Conservation (phyloP, 2,888 invertebrate species). For the Scaptomyza tumidula region DNA sequence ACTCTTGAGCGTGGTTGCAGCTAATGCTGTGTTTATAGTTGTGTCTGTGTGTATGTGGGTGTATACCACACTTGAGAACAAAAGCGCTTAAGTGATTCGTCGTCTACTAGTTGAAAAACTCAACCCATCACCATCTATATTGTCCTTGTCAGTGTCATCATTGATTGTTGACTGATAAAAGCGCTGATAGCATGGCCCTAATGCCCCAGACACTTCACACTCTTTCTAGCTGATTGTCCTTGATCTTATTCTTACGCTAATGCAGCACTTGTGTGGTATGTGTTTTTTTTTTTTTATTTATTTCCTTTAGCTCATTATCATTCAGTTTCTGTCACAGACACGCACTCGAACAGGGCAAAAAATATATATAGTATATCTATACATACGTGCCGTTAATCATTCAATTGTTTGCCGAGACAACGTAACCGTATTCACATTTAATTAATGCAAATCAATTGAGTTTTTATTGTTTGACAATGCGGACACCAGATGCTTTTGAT, state of each 20-base stretch:
- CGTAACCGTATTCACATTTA: constrained; percentile 71
- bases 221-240: constrained; percentile 29
- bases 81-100: constrained; percentile 64
- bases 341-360: background rate
- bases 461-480: constrained; percentile 23
- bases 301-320: constrained; percentile 37
- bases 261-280: constrained; percentile 6
- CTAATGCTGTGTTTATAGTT: background rate
- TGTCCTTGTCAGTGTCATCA: constrained; percentile 39
- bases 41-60: background rate
- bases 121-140: constrained; percentile 7
- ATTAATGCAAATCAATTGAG: constrained; percentile 62
- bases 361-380: background rate
- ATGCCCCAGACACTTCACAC: constrained; percentile 13
- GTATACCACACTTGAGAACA: constrained; percentile 56
- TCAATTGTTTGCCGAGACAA: constrained; percentile 67
- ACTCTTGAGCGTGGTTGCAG: constrained; percentile 11
- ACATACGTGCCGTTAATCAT: constrained; percentile 64
- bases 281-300: too few species aligned
- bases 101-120: constrained; percentile 23
- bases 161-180: constrained; percentile 69
- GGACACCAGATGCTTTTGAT: constrained; percentile 43
- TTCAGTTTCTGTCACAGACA: constrained; percentile 28
- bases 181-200: constrained; percentile 32
- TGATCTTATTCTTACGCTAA: constrained; percentile 36